Evolutionary conservation across 2,888 invertebrate genomes (phyloP).

Genomic region (Stenoptilia bipunctidactyla): DNA sequence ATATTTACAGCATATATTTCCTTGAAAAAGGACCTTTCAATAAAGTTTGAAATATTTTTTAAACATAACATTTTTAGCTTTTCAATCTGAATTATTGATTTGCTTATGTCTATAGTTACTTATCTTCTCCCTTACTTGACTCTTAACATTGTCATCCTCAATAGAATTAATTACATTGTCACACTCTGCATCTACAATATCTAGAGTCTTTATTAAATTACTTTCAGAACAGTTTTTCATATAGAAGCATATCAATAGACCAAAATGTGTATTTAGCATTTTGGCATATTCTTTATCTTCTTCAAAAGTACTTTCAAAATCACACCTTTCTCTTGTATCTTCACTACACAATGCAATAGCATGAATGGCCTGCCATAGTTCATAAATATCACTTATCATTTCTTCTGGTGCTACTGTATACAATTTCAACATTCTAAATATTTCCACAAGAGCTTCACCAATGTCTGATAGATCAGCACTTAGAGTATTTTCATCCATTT

Average conservation of each 20-base stretch:
- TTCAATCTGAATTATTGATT: too few relatives aligned
- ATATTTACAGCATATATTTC: too few relatives aligned
- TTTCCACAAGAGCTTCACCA: neutral
- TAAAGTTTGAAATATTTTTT: too few relatives aligned
- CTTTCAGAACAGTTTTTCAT: neutral
- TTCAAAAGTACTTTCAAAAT: neutral
- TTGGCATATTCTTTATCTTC: neutral
- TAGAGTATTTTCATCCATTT: constrained; percentile 26
- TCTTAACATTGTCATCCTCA: neutral
- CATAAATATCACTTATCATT: neutral
- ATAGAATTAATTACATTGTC: neutral
- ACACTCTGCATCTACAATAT: neutral
- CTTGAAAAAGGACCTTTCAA: too few relatives aligned
- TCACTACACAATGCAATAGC: neutral
- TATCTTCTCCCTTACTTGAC: neutral
- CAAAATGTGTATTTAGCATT: neutral
- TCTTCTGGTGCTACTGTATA: neutral
- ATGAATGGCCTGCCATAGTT: neutral
- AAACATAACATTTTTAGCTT: too few relatives aligned
- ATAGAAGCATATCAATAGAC: neutral
- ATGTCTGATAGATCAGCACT: constrained; percentile 3
- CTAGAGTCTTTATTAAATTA: neutral
- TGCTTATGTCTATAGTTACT: too few relatives aligned
- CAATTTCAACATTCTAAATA: neutral
- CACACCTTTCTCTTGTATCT: neutral